phyloP scores from a whole-genome alignment of 2,888 invertebrate species.

The Nineta flava region DNA sequence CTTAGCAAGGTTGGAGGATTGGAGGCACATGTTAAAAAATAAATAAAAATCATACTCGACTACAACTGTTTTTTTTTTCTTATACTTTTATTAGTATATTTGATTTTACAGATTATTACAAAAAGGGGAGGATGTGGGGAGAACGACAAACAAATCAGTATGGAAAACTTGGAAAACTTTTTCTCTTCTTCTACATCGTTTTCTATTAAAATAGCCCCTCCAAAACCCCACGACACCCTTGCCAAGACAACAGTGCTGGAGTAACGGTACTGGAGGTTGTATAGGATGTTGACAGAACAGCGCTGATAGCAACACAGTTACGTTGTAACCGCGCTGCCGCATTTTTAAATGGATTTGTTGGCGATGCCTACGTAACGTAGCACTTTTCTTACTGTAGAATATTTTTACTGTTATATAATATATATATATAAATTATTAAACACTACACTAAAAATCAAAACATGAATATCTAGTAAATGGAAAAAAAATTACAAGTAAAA shows the following conservation, averaged over 20 bases:
- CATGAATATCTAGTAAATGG: background rate
- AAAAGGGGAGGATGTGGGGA: slow-evolving; percentile 14
- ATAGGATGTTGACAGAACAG: slow-evolving; percentile 8
- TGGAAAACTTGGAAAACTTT: slow-evolving; percentile 10
- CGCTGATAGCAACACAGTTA: background rate
- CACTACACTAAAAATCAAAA: background rate
- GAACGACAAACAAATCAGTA: too few species aligned
- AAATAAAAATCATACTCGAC: background rate
- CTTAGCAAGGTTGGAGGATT: slow-evolving; percentile 8
- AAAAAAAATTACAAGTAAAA: background rate
- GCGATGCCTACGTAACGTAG: background rate
- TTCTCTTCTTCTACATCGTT: slow-evolving; percentile 50
- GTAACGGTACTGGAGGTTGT: slow-evolving; percentile 15
- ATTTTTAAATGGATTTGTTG: too few species aligned
- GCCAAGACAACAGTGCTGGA: slow-evolving; percentile 46
- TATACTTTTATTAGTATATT: slow-evolving; percentile 5
- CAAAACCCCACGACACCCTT: slow-evolving; percentile 65
- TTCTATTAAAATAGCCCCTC: slow-evolving; percentile 69
- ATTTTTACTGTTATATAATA: background rate
- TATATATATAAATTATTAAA: background rate
- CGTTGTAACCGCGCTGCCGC: too few species aligned
- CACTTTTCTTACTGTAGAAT: slow-evolving; percentile 3
- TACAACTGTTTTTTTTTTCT: slow-evolving; percentile 3
- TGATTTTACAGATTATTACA: slow-evolving; percentile 15
- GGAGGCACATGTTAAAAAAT: slow-evolving; percentile 6